phyloP scores from a whole-genome alignment of 37 sponge, comb jelly and placozoan genomes.

The Haliclona indistincta region DNA sequence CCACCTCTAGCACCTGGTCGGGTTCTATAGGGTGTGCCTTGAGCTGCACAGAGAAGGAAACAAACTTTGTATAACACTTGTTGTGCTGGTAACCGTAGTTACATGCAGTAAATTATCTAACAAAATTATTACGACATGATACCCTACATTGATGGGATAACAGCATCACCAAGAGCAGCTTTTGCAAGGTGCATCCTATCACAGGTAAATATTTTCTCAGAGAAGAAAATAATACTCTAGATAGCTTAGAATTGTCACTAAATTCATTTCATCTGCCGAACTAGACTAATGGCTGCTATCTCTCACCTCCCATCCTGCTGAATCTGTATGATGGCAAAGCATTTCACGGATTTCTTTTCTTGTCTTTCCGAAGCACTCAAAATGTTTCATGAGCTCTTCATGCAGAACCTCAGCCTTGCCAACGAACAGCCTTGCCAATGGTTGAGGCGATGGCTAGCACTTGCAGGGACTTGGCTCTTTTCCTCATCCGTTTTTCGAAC shows the following conservation, averaged over 20 bases:
- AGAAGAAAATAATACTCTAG: too few species aligned
- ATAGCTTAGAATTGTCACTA: too few species aligned
- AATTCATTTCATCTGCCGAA: too few species aligned
- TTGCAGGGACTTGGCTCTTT: too few species aligned
- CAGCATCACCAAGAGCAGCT: background rate
- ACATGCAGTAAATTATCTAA: too few species aligned
- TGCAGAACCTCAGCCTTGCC: constrained; percentile 68
- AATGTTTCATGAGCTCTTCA: constrained; percentile 57
- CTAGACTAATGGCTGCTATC: too few species aligned
- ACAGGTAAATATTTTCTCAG: too few species aligned
- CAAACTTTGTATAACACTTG: background rate
- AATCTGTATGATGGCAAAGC: constrained; percentile 73
- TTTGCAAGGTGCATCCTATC: background rate
- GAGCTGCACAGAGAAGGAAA: background rate
- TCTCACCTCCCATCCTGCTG: constrained; percentile 47
- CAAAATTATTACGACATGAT: too few species aligned
- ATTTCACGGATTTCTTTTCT: constrained; percentile 58
- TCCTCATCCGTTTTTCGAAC: too few species aligned
- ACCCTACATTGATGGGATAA: too few species aligned
- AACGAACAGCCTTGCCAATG: constrained; percentile 53
- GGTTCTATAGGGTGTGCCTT: constrained; percentile 9
- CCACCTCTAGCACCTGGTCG: constrained; percentile 55
- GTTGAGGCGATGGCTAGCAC: too few species aligned
- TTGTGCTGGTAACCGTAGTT: too few species aligned
- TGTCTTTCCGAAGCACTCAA: constrained; percentile 64